Conservation (phyloP, 2,797 vertebrate species). For the Phyllotis vaccarum region DNA sequence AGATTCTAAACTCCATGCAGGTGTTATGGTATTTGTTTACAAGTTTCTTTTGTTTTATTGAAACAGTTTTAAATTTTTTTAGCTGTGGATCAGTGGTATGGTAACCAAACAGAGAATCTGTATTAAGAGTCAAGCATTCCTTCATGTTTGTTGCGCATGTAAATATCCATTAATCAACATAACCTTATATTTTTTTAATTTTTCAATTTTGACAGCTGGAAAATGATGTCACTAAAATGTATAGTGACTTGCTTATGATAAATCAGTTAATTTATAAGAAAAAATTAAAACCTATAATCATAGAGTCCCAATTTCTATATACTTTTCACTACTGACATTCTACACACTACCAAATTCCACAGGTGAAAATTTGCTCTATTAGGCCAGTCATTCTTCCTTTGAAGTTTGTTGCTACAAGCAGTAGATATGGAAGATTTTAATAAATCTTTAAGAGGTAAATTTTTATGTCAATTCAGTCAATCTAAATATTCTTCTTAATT, state of each 20-base stretch:
- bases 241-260: neutral
- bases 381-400: neutral
- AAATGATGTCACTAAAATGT: neutral
- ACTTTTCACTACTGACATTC: neutral
- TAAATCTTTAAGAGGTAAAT: neutral
- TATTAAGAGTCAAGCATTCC: neutral
- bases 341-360: neutral
- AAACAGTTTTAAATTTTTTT: constrained; percentile 19
- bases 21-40: neutral
- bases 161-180: neutral
- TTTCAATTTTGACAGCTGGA: neutral
- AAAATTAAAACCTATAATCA: neutral
- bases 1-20: neutral
- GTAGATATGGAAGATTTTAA: neutral
- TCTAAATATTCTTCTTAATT: neutral
- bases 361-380: neutral
- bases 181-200: neutral
- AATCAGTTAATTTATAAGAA: neutral
- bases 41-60: neutral
- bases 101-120: neutral
- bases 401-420: neutral
- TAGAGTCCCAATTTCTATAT: neutral
- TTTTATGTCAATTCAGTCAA: constrained; percentile 17
- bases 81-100: neutral
- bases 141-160: neutral